phyloP scores from a whole-genome alignment of 2,888 invertebrate genomes.

The Pammene aurita region DNA sequence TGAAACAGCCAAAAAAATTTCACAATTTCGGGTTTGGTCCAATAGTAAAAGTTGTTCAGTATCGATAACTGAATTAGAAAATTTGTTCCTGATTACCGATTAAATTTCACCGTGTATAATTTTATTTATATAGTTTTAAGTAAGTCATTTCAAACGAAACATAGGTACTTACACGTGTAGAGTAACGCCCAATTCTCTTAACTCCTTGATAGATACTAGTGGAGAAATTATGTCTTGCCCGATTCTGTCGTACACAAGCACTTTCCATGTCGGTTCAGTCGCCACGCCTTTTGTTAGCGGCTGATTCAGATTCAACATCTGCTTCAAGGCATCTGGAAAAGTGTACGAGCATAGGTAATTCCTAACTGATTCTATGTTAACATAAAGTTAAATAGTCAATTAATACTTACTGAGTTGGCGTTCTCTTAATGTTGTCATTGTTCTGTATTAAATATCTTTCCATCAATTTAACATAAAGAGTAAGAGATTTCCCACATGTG shows the following conservation, averaged over 20 bases:
- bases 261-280: constrained; percentile 97
- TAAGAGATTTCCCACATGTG: not conserved
- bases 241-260: constrained; percentile 96
- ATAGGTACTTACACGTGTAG: constrained; percentile 93
- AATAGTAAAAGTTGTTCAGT: no score
- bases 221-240: constrained; percentile 99
- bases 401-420: constrained; percentile 58
- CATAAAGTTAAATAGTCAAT: constrained; percentile 36
- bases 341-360: constrained; percentile 27
- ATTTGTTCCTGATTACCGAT: no score
- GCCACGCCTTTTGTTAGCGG: constrained; percentile 89
- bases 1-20: no score
- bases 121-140: no score
- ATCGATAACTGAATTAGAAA: no score
- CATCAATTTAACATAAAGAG: constrained; percentile 51
- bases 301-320: constrained; percentile 97
- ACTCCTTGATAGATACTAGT: constrained; percentile 96
- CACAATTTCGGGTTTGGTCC: no score
- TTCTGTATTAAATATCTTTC: constrained; percentile 50
- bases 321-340: constrained; percentile 92
- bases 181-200: constrained; percentile 97
- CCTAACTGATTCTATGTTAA: constrained; percentile 10
- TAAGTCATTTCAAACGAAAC: no score
- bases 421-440: constrained; percentile 81
- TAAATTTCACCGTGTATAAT: no score